Evolutionary conservation across 92 coral and sea anemone genomes (phyloP), one percentile per base, ranked within the genome.

Genomic region (Desmophyllum pertusum): DNA sequence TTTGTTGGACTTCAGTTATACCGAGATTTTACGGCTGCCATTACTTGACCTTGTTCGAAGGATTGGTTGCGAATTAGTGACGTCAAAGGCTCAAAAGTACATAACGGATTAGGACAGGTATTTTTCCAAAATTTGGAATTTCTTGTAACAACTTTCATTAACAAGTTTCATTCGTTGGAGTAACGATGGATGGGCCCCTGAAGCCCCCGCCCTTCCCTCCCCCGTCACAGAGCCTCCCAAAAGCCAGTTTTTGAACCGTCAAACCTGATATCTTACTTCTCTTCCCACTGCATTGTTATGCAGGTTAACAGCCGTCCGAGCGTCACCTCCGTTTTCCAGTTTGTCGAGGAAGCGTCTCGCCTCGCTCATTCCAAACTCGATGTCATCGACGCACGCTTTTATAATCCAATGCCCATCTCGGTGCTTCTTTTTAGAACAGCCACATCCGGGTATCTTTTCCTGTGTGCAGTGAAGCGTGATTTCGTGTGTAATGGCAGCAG

Each of bases 261-360:
- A n/a, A n/a, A n/a, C n/a, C n/a, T n/a, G n/a, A n/a, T n/a, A n/a
- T n/a, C n/a, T n/a, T 36, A 95, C 98, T 92, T 94, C 89, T 72
- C 98, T 76, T 48, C 98, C 98, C 0, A 96, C 94, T 79, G 90
- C 90, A 46, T 94, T 94, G 84, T 96, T 96, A 46, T 96, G 98
- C 11, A 85, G 45, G 48, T 92, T 94, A 40, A 96, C 75, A 10
- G 77, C 65, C 21, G 83, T 73, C 31, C 93, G 77, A 9, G 86
- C 93, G 13, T 83, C 81, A 37, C 39, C 45, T 13, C 73, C 83
- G 3, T 72, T 76, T 77, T 92, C 95, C 23, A 94, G 87, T 6
- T 73, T 88, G 43, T 88, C 93, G 0, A 92, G 77, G 61, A 96
- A 92, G 64, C 88, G 96, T 29, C 79, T 90, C 6, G 92, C 89